Evolutionary conservation across 2,113 vertebrate genomes (phyloP).

Genomic region (cattle (Bos taurus)): DNA sequence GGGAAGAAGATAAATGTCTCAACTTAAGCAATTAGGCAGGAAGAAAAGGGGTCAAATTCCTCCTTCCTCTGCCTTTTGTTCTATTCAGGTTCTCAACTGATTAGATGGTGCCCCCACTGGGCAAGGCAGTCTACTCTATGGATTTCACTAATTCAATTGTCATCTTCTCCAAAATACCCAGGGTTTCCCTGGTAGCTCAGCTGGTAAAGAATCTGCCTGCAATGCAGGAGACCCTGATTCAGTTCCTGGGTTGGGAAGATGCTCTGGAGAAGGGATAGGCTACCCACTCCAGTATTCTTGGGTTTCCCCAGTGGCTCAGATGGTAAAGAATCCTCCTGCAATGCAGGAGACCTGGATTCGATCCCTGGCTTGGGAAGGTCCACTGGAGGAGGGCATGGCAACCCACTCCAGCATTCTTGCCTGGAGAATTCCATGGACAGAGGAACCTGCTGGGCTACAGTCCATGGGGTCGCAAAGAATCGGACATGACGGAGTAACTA

Average conservation of each 20-base stretch:
- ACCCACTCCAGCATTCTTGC: not conserved
- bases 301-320: not conserved
- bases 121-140: not conserved
- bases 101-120: not conserved
- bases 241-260: not conserved
- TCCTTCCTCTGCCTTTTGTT: not conserved
- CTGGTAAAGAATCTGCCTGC: not conserved
- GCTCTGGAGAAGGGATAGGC: not conserved
- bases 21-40: not conserved
- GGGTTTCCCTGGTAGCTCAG: not conserved
- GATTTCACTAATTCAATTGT: not conserved
- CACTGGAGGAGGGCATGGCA: not conserved
- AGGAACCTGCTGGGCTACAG: not conserved
- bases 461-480: not conserved
- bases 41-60: not conserved
- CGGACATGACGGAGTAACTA: fast-evolving
- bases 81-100: not conserved
- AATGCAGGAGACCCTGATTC: not conserved
- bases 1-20: not conserved
- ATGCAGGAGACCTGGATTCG: not conserved
- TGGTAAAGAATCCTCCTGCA: not conserved
- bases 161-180: not conserved
- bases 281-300: not conserved
- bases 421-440: not conserved
- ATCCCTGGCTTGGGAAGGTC: not conserved